Evolutionary conservation across 2,888 invertebrate species (phyloP).

Genomic region (Tanytarsus gracilentus): DNA sequence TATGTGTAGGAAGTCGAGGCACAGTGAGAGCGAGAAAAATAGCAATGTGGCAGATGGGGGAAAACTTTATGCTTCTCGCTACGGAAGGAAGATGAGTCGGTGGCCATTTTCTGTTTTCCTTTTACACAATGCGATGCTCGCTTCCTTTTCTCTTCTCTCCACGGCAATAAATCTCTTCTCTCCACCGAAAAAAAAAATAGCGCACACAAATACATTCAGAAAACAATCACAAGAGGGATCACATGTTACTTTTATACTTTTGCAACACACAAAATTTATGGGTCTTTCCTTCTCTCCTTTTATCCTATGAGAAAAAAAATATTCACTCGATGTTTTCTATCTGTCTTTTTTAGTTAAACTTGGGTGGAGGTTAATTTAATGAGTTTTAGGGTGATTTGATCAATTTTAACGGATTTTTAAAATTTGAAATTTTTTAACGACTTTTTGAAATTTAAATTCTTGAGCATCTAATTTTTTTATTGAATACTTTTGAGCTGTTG

Average conservation of each 20-base stretch:
- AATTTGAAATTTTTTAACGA: no score
- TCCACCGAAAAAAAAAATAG: neutral
- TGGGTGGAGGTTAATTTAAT: no score
- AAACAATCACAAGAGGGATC: constrained; percentile 28
- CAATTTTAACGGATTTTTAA: no score
- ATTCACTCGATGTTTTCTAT: no score
- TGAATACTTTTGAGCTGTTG: no score
- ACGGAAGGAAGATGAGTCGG: constrained; percentile 26
- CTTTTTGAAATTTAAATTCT: no score
- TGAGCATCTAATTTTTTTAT: no score
- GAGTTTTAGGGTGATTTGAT: no score
- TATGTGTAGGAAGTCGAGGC: constrained; percentile 15
- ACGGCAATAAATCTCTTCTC: constrained; percentile 28
- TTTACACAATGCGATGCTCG: constrained; percentile 6
- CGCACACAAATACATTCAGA: constrained; percentile 21
- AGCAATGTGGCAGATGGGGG: neutral
- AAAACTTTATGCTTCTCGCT: no score
- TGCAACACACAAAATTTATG: constrained; percentile 25
- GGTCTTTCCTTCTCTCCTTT: constrained; percentile 20
- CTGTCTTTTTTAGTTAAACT: no score
- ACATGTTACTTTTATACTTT: constrained; percentile 27
- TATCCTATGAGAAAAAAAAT: neutral
- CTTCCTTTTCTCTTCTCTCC: neutral
- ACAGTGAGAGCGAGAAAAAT: constrained; percentile 6
- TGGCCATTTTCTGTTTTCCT: constrained; percentile 22